These are phyloP conservation scores for Eudasyphora cyanicolor DNA, from an alignment of 2,888 invertebrate species.

Conservation along the genomic window DNA sequence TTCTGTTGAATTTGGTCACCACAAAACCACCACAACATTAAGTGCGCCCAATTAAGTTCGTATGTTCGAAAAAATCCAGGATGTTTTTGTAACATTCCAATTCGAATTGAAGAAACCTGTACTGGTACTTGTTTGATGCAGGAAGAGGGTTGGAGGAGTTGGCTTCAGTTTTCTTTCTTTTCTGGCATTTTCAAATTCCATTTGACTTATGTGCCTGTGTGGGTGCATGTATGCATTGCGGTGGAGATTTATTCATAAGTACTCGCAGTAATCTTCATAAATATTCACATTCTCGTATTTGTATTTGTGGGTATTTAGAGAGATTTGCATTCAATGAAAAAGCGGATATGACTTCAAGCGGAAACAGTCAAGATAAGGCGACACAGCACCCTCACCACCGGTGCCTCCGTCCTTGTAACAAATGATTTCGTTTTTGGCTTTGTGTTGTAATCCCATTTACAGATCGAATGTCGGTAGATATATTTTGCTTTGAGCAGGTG, in stretches of 20 bases:
- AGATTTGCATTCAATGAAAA: slow-evolving; percentile 30
- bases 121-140: not conserved
- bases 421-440: not conserved
- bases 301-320: slow-evolving; percentile 15
- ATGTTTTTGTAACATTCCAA: slow-evolving; percentile 37
- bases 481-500: slow-evolving; percentile 56
- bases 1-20: slow-evolving; percentile 40
- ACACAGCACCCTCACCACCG: not conserved
- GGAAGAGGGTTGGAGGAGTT: not conserved
- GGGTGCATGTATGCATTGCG: slow-evolving; percentile 1
- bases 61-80: slow-evolving; percentile 68
- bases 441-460: slow-evolving; percentile 57
- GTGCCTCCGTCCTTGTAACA: slow-evolving; percentile 7
- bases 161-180: not conserved
- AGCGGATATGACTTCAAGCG: slow-evolving; percentile 73
- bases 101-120: not conserved
- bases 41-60: slow-evolving; percentile 74
- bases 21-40: slow-evolving; percentile 69
- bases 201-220: not conserved
- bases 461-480: slow-evolving; percentile 22
- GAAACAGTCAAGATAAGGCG: slow-evolving; percentile 78
- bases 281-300: slow-evolving; percentile 3
- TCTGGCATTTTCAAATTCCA: not conserved
- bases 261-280: not conserved
- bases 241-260: not conserved